Evolutionary conservation across 2,113 vertebrate genomes (phyloP), one percentile per base, ranked within the genome.

Genomic region (Rhinolophus sinicus): DNA sequence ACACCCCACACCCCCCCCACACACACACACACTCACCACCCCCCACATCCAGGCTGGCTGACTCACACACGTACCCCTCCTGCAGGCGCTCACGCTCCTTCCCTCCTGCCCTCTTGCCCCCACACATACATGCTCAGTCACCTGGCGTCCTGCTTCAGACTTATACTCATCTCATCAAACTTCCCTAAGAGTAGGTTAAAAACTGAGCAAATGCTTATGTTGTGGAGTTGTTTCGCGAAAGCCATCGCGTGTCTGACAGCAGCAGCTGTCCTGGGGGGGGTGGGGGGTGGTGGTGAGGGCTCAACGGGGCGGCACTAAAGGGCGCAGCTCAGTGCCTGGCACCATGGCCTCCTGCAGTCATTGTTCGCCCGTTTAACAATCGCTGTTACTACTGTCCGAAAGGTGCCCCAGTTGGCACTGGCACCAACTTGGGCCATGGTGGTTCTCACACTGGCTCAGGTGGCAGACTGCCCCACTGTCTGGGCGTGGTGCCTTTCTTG

Each of bases 281-380:
- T n/a, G n/a, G n/a, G n/a, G n/a, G n/a, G n/a, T n/a, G n/a, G n/a
- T 60, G 38, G 60, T 22, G 64, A 77, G 82, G 73, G 16, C 26
- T 28, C 0, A 18, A 38, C 58, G 70, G 89, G n/a, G 44, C 93
- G 85, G 58, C 64, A 35, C 47, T 12, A 16, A 5, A 13, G n/a
- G 52, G 64, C 22, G 76, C 47, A 77, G 80, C 70, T 83, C 65
- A n/a, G 69, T 56, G 76, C 72, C 72, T n/a, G 56, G 82, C 15
- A 58, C 77, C 4, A 0, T 64, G 77, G 91, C 16, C 56, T 54
- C 70, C 35, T 38, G 16, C 30, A 44, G 11, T 75, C 82, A 56
- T 82, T 47, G 78, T 72, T 60, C 86, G 72, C 93, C 73, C 2
- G 86, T 90, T 93, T 65, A 38, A 93, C 87, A 76, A 58, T 86